phyloP scores from a whole-genome alignment of 2,888 invertebrate species.

The Caenorhabditis sp. region DNA sequence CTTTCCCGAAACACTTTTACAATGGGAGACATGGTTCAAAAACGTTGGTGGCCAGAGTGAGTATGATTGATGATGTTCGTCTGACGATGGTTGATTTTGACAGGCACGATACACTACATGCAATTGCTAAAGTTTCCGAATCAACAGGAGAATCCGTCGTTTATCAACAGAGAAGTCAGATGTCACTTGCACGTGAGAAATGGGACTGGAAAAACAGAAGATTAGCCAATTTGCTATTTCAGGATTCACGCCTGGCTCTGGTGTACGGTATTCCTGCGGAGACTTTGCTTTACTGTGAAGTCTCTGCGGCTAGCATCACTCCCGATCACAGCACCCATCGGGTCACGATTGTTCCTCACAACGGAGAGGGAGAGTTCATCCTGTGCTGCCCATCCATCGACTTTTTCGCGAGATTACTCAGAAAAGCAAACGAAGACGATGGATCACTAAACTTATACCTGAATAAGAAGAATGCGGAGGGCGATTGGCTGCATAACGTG shows the following conservation, averaged over 20 bases:
- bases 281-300: constrained; percentile 53
- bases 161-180: constrained; percentile 61
- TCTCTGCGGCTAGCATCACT: constrained; percentile 20
- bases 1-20: constrained; percentile 58
- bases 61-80: constrained; percentile 11
- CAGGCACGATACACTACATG: constrained; percentile 62
- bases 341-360: constrained; percentile 31
- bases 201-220: too few relatives aligned
- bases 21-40: constrained; percentile 67
- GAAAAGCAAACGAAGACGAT: constrained; percentile 45
- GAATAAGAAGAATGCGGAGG: constrained; percentile 46
- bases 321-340: constrained; percentile 44
- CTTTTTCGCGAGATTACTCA: constrained; percentile 31
- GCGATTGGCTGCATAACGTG: constrained; percentile 52
- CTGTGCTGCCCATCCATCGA: constrained; percentile 56
- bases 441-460: constrained; percentile 32
- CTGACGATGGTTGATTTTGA: background rate
- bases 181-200: constrained; percentile 62
- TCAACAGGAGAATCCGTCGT: constrained; percentile 33
- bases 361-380: constrained; percentile 32
- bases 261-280: constrained; percentile 60
- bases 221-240: constrained; percentile 22
- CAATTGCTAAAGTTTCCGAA: constrained; percentile 53
- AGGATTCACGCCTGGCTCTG: constrained; percentile 60
- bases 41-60: constrained; percentile 62